Evolutionary conservation across 2,797 vertebrate genomes (phyloP), one percentile per base, ranked within the genome.

Genomic region (Enteromius mattozi): DNA sequence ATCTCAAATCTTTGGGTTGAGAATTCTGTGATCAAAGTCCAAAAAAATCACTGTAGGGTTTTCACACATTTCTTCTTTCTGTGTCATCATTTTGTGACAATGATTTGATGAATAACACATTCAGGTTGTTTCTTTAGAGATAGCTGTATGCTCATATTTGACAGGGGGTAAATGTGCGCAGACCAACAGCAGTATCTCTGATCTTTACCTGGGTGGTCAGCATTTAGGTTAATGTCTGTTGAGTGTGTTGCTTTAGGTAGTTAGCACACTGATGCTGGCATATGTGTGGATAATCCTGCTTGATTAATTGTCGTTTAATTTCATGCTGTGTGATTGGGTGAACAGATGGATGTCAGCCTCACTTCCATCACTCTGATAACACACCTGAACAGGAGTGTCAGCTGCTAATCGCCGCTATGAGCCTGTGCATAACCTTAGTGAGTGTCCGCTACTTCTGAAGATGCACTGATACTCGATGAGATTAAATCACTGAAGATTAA

Each of bases 331-430:
- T 35, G 70, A 81, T 84, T 83, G 70, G 24, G 80, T 49, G 83
- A 89, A 86, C 89, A 88, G 84, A 86, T 87, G 88, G 81, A 75
- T 42, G 82, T 80, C 82, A 69, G 51, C 30, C 80, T 85, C 72
- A 33, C 66, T 78, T 82, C 70, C 49, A 33, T 74, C 66, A 72
- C 49, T 21, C 70, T 51, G 71, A 83, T 85, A 83, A 83, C 42
- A 77, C 54, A 70, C 54, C 70, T 72, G 49, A 59, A 77, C 74
- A 35, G 47, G 65, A 74, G 40, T 42, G 74, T 61, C 70, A 59
- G 35, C 30, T 78, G 37, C 21, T 71, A 65, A 83, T 37, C n/a
- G 16, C 35, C 33, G 14, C 35, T 3, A 17, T 35, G 63, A 70
- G 40, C 61, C 66, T 59, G n/a, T 68, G 21, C 21, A 1, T 56